Evolutionary conservation across 2,888 invertebrate species (phyloP).

Genomic region (Campoplex nolae): DNA sequence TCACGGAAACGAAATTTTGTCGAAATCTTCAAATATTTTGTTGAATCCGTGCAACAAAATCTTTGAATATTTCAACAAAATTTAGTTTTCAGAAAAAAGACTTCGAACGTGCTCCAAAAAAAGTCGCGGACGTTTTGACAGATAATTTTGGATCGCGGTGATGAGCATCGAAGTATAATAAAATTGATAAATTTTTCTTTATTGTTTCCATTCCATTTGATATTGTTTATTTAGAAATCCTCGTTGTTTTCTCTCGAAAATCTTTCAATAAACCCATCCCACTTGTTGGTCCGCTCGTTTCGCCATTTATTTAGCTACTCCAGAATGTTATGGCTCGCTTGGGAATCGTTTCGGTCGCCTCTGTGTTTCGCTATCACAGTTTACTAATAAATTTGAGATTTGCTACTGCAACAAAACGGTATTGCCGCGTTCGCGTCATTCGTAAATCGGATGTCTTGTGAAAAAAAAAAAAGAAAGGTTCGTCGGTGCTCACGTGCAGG

Average conservation of each 20-base stretch:
- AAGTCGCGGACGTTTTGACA: neutral
- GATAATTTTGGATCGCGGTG: no score
- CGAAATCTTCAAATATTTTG: no score
- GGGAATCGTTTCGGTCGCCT: constrained; percentile 10
- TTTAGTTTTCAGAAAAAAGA: no score
- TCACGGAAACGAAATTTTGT: no score
- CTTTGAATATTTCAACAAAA: no score
- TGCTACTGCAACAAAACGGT: neutral
- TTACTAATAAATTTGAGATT: constrained; percentile 6
- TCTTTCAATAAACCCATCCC: constrained; percentile 1
- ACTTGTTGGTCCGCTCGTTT: constrained; percentile 1
- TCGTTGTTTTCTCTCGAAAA: neutral
- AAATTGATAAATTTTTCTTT: neutral
- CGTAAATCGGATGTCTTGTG: neutral
- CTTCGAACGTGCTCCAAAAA: neutral
- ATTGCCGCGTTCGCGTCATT: neutral
- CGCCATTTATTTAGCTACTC: neutral
- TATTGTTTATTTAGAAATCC: neutral
- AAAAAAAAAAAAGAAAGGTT: neutral
- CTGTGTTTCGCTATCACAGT: neutral
- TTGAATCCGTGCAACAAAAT: no score
- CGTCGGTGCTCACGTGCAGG: neutral
- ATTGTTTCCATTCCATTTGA: neutral
- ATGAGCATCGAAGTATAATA: neutral
- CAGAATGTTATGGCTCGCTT: neutral